Evolutionary conservation across 2,113 vertebrate genomes (phyloP), one percentile per base, ranked within the genome.

Genomic region (Chamaea fasciata): DNA sequence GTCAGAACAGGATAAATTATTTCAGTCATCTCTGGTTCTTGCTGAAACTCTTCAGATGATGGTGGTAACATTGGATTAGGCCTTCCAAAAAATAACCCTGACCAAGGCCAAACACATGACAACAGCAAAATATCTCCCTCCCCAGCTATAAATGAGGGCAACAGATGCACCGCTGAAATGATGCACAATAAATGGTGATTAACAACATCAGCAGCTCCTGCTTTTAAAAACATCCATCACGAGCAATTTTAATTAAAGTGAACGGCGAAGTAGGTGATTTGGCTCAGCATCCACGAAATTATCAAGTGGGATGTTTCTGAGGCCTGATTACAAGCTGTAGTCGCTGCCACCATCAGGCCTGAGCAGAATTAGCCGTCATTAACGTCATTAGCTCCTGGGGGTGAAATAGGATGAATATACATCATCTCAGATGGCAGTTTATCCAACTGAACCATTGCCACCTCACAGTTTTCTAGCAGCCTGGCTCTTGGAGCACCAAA

Each of bases 211-310:
- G 60, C n/a, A 70, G 73, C 55, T 94, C 90, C 49, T 87, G 85
- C 85, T 90, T 94, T 93, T 87, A 87, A 85, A 90, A 80, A 39
- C 87, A 95, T 76, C 4, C 0, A 83, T 92, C 80, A 78, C 4
- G 1, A 68, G 85, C 85, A 90, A 86, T 89, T 86, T 90, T 80
- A 95, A 96, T 94, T 96, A 70, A 92, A 95, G 79, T 26, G 76
- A 96, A 62, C 67, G 70, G 46, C 35, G 5, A 67, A 89, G 53
- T 28, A 59, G 76, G 68, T 71, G 90, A 88, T 90, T 92, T 94
- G 85, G 88, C 75, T 90, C 79, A 60, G 75, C 53, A 47, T 30
- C 82, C 68, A 55, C 27, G 22, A 83, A 90, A 92, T 83, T 77
- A 90, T 91, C 85, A 88, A 70, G 71, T 23, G 52, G 60, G 64